phyloP scores from a whole-genome alignment of 2,113 vertebrate genomes.

The Rutilus rutilus region DNA sequence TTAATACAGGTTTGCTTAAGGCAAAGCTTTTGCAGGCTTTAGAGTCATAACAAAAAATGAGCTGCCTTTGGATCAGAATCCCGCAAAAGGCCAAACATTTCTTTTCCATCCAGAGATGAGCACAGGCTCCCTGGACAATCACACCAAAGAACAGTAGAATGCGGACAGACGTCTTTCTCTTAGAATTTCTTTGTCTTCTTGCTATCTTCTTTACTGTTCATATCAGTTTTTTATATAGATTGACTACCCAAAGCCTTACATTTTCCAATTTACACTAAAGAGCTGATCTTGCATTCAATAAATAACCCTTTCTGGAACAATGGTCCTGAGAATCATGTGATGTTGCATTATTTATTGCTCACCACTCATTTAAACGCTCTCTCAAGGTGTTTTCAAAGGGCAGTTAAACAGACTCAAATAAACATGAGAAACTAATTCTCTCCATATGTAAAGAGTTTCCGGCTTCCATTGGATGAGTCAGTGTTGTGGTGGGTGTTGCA shows the following conservation, averaged over 20 bases:
- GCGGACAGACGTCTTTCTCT: background rate
- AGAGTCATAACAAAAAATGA: background rate
- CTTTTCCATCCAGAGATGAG: background rate
- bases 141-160: background rate
- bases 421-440: background rate
- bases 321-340: background rate
- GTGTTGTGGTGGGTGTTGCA: background rate
- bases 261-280: background rate
- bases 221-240: background rate
- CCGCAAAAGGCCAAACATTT: background rate
- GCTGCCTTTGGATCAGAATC: background rate
- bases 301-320: background rate
- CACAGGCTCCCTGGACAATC: background rate
- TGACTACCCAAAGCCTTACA: background rate
- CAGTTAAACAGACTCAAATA: constrained; percentile 4
- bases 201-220: background rate
- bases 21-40: constrained; percentile 18
- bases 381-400: background rate
- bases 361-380: background rate
- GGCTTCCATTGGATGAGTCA: background rate
- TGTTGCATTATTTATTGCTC: background rate
- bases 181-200: background rate
- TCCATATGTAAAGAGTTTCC: background rate
- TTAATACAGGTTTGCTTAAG: background rate
- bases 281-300: background rate